Evolutionary conservation across 2,797 vertebrate genomes (phyloP), one percentile per base, ranked within the genome.

Genomic region (Helostoma temminkii): DNA sequence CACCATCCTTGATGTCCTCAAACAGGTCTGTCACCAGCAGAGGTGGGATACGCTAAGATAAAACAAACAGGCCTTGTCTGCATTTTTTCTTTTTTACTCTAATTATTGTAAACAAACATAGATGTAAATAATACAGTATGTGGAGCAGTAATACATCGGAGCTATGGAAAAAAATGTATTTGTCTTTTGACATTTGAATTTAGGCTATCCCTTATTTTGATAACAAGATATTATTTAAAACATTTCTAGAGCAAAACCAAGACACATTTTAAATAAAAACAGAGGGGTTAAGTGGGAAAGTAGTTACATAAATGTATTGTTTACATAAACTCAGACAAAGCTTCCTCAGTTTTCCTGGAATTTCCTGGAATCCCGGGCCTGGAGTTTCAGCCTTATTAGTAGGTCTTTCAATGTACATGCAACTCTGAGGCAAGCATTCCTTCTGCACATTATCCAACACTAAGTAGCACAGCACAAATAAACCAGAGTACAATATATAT

Each of bases 1-100:
- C 93, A 1, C 98, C 98, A 89, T 99, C 98, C 90, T 98, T 99
- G 86, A 99, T 97, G 84, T 99, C 98, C 90, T 98, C 96, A 88
- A 98, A 99, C 30, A 99, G 94, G 73, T 99, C 96, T 16, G 94
- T 95, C 71, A 99, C 91, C 76, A 95, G 86, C 87, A 99, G 85
- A 4, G 97, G 96, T 8, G 97, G 98, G 58, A 94, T 95, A 63
- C 85, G 88, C 98, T 99, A 76, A 2, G 45, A 46, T 52, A 69
- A 74, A 64, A 73, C 24, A 80, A 52, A 78, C 3, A 68, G 43
- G 42, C 5, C 7, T 59, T 36, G 41, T 22, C 32, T 18, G 10
- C 26, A 6, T 5, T 26, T 48, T 11, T 16, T 21, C 18, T 4
- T 58, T 64, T 60, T 26, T 5, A 41, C 19, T 22, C 22, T 49